Base-by-base conservation (phyloP, 2,797 vertebrate species). In the Pseudotriccus pelzelni region DNA sequence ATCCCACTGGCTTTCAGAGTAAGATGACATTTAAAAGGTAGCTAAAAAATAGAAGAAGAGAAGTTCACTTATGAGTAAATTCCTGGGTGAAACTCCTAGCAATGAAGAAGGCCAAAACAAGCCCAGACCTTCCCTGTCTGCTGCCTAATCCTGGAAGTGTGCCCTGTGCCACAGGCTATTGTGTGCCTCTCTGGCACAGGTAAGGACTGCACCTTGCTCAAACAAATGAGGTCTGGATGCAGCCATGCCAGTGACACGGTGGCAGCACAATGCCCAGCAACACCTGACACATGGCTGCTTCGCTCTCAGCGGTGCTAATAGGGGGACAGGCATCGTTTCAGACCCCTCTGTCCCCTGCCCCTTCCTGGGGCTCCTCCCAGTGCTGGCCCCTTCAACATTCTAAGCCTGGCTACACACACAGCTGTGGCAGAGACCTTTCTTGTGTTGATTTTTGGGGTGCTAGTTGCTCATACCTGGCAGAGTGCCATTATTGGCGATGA, bases 401-500 rank as follows among this genome's bases (percentile, higher is more conserved):
- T 30, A 39, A 80, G n/a, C 25, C 6, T 10, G 78, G 84, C 25
- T 67, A 70, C n/a, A 25, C 4, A 4, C 12, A 50, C 4, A 37
- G 64, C 19, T 59, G n/a, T 1, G 15, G n/a, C 58, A 68, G 50
- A 84, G 70, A 34, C 47, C 8, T 59, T 53, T 59, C 69, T 66
- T 2, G 0, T 20, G 50, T 0, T 62, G 72, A 30, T 21, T 79
- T 43, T 16, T 24, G 68, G 89, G 87, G 37, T 6, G 5, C 25
- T 3, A 5, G 27, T 5, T 1, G 1, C 34, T 59, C 81, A 16
- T 94, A 99, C 99, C 99, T 98, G 98, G 98, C 46, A 97, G 85
- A 50, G 99, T 99, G 97, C 99, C 99, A 0, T 99, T 99, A 96
- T 99, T 99, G 84, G 99, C 99, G 5, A 99, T 99, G 97, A 98